Percentiles rank a stretch among this genome's conserved stretches.
Conservation (phyloP, 35 echinoderm and acorn worm species). For the Anneissia japonica region DNA sequence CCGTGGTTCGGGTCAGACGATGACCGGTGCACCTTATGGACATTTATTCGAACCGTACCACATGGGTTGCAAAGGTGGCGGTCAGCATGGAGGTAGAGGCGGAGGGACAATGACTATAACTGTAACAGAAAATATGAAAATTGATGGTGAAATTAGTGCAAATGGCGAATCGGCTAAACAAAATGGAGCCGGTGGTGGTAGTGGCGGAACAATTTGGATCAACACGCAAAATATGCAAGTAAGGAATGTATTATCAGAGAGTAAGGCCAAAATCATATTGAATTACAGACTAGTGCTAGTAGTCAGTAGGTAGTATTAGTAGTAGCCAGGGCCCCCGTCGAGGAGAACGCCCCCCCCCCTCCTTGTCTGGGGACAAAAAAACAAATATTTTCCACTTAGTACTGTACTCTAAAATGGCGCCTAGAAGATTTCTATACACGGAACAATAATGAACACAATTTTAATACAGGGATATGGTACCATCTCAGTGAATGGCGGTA, state of each 20-base stretch:
- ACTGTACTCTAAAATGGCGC: background rate
- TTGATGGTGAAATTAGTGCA: constrained; percentile 79
- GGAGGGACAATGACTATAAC: constrained; percentile 52
- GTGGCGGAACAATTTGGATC: constrained; percentile 74
- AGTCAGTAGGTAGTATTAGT: too few species aligned
- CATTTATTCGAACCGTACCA: constrained; percentile 59
- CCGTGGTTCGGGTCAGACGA: constrained; percentile 34
- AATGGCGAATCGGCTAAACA: constrained; percentile 38
- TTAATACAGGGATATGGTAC: constrained; percentile 59
- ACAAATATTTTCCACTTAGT: too few species aligned
- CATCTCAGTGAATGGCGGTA: constrained; percentile 58
- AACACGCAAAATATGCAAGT: constrained; percentile 69
- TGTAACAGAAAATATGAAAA: constrained; percentile 51
- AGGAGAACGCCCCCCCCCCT: too few species aligned
- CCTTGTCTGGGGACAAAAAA: too few species aligned
- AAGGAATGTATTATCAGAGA: background rate
- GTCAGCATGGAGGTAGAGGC: constrained; percentile 39
- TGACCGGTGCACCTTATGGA: constrained; percentile 60
- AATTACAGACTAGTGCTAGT: too few species aligned
- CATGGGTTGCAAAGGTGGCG: constrained; percentile 68
- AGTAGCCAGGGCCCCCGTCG: too few species aligned
- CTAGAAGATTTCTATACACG: background rate
- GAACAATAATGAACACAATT: too few species aligned
- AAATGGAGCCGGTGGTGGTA: constrained; percentile 59
- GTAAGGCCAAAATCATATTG: too few species aligned